Base-by-base conservation (phyloP, 2,888 invertebrate genomes). In the Sarcophaga subvicina region DNA sequence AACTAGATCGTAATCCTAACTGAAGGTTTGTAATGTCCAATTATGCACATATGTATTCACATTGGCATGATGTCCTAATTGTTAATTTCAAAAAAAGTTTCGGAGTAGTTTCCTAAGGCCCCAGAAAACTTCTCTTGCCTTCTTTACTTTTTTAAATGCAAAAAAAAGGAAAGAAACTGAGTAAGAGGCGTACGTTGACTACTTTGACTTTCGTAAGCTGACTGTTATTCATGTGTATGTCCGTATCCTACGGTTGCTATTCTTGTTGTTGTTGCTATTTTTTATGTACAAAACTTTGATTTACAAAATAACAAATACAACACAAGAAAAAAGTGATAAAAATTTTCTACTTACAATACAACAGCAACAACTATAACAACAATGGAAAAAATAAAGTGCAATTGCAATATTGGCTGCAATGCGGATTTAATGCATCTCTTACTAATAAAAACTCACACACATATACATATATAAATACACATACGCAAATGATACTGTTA, bases 351-450 rank as follows among this genome's bases (percentile, higher is more conserved):
- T 63, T 78, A 78, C 14, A 37, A 71, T 49, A 72, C 59, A 80
- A 72, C 64, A 80, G 72, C 25, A 72, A 66, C 54, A 71, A 71
- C 45, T 71, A 64, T 20, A 66, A 49, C 60, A 45, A 47, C 20
- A 73, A 49, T 60, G 69, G 69, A 63, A 78, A 45, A 84, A 79
- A 87, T 60, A 82, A 79, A 87, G 84, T 87, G 87, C 87, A 87
- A 87, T 84, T 87, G 87, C 87, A 87, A 84, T 87, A 87, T 87
- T 87, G 84, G 87, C 87, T 87, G 87, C 87, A 87, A 67, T 87
- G 87, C 87, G 87, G 87, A 87, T 82, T 87, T 87, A 87, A 84
- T 87, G 87, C 84, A 87, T 87, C 87, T 87, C 81, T 82, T 79
- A 54, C 85, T 79, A 80, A 82, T 75, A 73, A 63, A 84, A 76